phyloP scores from a whole-genome alignment of 2,888 invertebrate genomes.

The Parnassius mnemosyne region DNA sequence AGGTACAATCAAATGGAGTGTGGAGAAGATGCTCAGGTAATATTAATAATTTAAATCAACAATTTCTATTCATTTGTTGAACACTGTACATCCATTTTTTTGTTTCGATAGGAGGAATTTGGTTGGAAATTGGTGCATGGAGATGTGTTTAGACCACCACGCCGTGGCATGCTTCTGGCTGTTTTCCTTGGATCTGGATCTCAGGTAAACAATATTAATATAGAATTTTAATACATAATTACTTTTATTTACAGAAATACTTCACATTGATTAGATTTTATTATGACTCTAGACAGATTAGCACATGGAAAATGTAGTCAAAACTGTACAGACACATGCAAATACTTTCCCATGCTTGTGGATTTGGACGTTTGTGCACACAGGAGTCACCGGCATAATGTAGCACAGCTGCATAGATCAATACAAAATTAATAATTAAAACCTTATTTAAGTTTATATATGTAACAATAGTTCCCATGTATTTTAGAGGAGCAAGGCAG shows the following conservation, averaged over 20 bases:
- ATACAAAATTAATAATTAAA: too few species aligned
- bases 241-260: neutral
- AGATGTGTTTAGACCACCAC: slow-evolving; percentile 97
- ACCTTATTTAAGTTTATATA: too few species aligned
- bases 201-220: slow-evolving; percentile 82
- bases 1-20: slow-evolving; percentile 97
- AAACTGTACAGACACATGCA: too few species aligned
- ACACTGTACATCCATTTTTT: neutral
- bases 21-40: slow-evolving; percentile 95
- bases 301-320: too few species aligned
- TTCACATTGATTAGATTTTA: too few species aligned
- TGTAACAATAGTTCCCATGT: too few species aligned
- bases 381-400: too few species aligned
- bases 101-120: slow-evolving; percentile 89
- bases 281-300: too few species aligned
- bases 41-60: slow-evolving; percentile 24
- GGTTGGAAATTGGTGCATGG: slow-evolving; percentile 99
- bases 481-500: too few species aligned
- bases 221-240: neutral
- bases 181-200: slow-evolving; percentile 98
- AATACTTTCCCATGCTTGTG: too few species aligned
- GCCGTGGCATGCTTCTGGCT: slow-evolving; percentile 97
- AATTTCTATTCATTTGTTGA: neutral
- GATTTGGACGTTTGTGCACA: too few species aligned
- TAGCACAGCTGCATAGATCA: too few species aligned